These are phyloP conservation scores for Gephyroberyx darwinii DNA, from an alignment of 2,797 vertebrate genomes.

Conservation along the genomic window DNA sequence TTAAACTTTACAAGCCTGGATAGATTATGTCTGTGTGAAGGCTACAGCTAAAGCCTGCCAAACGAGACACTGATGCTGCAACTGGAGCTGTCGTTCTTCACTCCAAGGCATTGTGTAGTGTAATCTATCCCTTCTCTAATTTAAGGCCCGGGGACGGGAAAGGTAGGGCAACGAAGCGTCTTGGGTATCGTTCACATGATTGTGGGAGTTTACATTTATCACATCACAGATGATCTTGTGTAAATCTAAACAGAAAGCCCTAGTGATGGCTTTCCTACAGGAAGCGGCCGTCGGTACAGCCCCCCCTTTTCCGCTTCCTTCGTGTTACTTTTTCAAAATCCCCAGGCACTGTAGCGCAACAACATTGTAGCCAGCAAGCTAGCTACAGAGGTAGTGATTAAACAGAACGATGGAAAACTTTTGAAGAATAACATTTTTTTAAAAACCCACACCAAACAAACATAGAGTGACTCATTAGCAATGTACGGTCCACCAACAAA, in stretches of 20 bases:
- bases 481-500: too few species aligned
- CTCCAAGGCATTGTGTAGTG: constrained; percentile 21
- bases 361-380: too few species aligned
- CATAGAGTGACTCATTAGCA: too few species aligned
- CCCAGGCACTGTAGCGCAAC: too few species aligned
- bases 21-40: neutral
- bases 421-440: too few species aligned
- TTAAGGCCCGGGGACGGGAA: constrained; percentile 18
- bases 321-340: too few species aligned
- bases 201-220: neutral
- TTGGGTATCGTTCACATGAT: constrained; percentile 22
- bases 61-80: constrained; percentile 16
- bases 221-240: neutral
- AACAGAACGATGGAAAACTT: too few species aligned
- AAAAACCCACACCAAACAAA: too few species aligned
- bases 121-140: constrained; percentile 31
- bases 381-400: too few species aligned
- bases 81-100: constrained; percentile 21
- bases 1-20: neutral
- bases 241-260: neutral
- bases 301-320: too few species aligned
- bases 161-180: constrained; percentile 18
- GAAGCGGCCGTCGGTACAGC: too few species aligned
- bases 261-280: neutral
- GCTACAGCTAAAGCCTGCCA: neutral